phyloP scores from a whole-genome alignment of 1,140 invertebrate species.

The Alviniconcha marisindica region DNA sequence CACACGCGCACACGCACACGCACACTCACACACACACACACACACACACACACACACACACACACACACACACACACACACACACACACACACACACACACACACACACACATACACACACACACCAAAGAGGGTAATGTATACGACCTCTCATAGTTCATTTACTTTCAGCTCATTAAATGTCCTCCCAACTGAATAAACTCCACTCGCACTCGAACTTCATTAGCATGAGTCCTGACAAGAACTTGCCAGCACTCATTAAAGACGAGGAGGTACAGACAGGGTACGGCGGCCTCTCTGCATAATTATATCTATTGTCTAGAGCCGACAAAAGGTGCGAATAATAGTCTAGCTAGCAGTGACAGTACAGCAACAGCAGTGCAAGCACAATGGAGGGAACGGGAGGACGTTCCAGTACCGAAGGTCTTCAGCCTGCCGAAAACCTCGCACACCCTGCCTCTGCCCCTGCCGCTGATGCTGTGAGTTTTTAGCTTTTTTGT shows the following conservation, averaged over 20 bases:
- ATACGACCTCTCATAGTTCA: background rate
- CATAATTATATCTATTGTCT: background rate
- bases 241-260: background rate
- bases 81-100: background rate
- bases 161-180: background rate
- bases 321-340: no score
- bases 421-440: no score
- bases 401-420: no score
- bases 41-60: constrained; percentile 19
- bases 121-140: background rate
- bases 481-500: no score
- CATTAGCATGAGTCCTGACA: background rate
- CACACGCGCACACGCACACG: background rate
- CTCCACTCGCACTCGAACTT: no score
- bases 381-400: no score
- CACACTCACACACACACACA: constrained; percentile 15
- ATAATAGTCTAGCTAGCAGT: no score
- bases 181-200: background rate
- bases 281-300: background rate
- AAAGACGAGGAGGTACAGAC: background rate
- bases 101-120: constrained; percentile 7
- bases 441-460: no score
- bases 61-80: constrained; percentile 12
- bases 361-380: no score
- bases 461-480: no score